Percentiles rank a stretch among this genome's conserved stretches.
Evolutionary conservation across 2,797 vertebrate genomes (phyloP).

Genomic region (Acomys russatus): DNA sequence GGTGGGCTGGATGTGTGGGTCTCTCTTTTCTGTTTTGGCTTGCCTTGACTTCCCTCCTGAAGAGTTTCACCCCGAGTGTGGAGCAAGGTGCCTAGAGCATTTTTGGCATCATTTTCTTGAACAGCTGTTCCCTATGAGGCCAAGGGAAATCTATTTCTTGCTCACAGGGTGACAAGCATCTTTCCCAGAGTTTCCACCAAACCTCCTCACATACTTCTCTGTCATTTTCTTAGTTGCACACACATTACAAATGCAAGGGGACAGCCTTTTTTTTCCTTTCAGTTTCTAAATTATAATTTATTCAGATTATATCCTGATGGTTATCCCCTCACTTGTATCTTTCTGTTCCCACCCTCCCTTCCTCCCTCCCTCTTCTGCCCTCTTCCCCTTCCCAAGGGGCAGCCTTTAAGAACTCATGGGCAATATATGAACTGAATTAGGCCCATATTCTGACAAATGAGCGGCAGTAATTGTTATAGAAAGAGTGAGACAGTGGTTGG

Average conservation of each 20-base stretch:
- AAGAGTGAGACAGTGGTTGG: neutral
- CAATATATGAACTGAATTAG: neutral
- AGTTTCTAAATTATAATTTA: too few relatives aligned
- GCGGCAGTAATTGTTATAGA: neutral
- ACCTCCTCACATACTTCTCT: neutral
- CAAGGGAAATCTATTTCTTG: neutral
- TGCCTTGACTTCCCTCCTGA: neutral
- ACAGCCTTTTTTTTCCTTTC: too few relatives aligned
- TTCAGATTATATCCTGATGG: too few relatives aligned
- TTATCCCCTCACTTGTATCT: too few relatives aligned
- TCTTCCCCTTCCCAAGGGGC: too few relatives aligned
- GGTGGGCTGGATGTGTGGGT: neutral
- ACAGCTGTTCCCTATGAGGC: neutral
- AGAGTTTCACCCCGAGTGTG: neutral
- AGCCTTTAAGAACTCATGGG: neutral
- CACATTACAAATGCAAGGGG: neutral
- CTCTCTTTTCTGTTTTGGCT: neutral
- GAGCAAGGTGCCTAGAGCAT: rapidly evolving
- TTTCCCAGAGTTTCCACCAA: neutral
- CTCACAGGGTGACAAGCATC: neutral
- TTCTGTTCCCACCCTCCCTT: too few relatives aligned
- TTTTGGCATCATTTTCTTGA: neutral
- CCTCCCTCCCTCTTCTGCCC: too few relatives aligned
- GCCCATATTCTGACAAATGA: neutral
- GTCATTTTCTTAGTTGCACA: neutral